Percentiles rank a stretch among this genome's conserved stretches.
Evolutionary conservation across 2,888 invertebrate species (phyloP).

Genomic region (Fabriciana adippe): DNA sequence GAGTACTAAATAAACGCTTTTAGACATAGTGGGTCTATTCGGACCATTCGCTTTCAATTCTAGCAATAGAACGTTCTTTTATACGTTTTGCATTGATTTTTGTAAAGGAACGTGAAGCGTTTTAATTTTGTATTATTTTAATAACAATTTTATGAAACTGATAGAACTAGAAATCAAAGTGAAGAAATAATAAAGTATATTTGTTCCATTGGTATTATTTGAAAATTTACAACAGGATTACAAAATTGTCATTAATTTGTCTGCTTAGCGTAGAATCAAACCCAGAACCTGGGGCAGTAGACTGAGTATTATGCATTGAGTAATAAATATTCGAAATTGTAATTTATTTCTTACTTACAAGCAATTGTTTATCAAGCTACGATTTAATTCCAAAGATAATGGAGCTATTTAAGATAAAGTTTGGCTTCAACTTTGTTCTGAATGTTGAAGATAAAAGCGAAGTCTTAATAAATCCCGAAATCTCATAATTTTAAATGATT

Average conservation of each 20-base stretch:
- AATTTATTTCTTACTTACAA: not conserved
- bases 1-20: constrained; percentile 45
- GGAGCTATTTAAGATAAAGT: not conserved
- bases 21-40: constrained; percentile 36
- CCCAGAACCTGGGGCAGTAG: too few relatives aligned
- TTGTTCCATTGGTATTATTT: too few relatives aligned
- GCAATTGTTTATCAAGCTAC: not conserved
- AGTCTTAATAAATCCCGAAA: constrained; percentile 1
- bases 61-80: constrained; percentile 19
- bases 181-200: too few relatives aligned
- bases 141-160: not conserved
- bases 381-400: constrained; percentile 1
- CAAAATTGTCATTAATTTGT: too few relatives aligned
- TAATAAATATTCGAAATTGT: not conserved
- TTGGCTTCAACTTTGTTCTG: not conserved
- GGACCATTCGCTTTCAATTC: constrained; percentile 26
- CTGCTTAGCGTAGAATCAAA: too few relatives aligned
- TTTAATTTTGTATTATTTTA: constrained; percentile 1
- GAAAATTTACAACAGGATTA: too few relatives aligned
- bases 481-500: constrained; percentile 1
- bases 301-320: too few relatives aligned
- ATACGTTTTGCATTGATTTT: constrained; percentile 9
- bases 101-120: constrained; percentile 1
- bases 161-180: too few relatives aligned
- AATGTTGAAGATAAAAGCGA: not conserved